phyloP scores from a whole-genome alignment of 2,113 vertebrate species.

The Chascanopsetta lugubris region DNA sequence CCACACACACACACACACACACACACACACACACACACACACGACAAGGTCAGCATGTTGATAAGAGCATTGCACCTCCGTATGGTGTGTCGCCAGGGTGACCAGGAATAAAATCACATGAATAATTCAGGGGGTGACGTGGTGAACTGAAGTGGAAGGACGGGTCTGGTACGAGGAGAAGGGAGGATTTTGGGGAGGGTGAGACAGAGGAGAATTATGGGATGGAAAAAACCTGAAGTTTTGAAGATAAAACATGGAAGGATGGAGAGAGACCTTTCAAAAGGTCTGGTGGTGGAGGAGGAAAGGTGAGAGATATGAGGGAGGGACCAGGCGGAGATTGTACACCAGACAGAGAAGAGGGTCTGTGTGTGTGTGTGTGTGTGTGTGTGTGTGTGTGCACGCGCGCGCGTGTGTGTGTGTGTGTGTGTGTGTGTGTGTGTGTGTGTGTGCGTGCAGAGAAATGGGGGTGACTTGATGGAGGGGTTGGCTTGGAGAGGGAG shows the following conservation, averaged over 20 bases:
- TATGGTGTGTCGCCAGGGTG: conserved; percentile 33
- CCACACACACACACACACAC: background rate
- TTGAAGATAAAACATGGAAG: conserved; percentile 3
- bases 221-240: background rate
- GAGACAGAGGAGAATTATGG: background rate
- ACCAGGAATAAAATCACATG: conserved; percentile 41
- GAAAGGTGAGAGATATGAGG: conserved; percentile 39
- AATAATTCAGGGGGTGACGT: conserved; percentile 63
- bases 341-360: conserved; percentile 17
- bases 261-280: conserved; percentile 26
- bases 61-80: conserved; percentile 23
- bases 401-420: conserved; percentile 1
- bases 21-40: background rate
- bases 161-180: background rate
- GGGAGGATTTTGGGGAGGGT: background rate
- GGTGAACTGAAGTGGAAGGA: conserved; percentile 7
- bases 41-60: conserved; percentile 40
- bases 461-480: conserved; percentile 45
- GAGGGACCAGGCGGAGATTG: too few species aligned
- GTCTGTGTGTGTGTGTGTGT: background rate
- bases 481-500: conserved; percentile 55
- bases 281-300: conserved; percentile 1
- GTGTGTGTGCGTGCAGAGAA: conserved; percentile 3
- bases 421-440: too few species aligned
- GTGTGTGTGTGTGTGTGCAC: background rate